Conservation (phyloP, 2,888 invertebrate species). For the Koerneria pararmatus region DNA sequence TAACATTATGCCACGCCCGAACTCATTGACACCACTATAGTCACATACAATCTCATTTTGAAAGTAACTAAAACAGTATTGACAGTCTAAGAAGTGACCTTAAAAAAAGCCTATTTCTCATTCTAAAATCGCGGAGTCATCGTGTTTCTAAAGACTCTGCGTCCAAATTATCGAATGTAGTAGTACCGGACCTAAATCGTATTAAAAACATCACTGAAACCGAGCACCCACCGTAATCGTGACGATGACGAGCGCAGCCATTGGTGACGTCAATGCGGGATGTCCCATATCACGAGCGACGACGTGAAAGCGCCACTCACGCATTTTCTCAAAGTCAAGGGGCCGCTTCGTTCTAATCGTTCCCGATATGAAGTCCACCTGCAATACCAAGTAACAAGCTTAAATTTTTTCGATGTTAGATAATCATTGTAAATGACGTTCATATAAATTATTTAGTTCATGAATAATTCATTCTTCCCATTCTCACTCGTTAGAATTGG, state of each 20-base stretch:
- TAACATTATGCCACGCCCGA: no score
- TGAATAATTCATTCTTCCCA: no score
- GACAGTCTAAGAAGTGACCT: slow-evolving; percentile 64
- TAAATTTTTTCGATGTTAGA: no score
- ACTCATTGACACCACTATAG: no score
- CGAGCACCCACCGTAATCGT: slow-evolving; percentile 71
- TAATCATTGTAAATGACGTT: no score
- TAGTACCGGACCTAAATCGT: no score
- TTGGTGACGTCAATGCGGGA: slow-evolving; percentile 76
- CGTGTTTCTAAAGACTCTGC: no score
- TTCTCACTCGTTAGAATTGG: no score
- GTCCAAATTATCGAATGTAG: no score
- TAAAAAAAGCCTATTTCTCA: no score
- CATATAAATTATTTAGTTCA: no score
- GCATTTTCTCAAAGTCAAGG: slow-evolving; percentile 75
- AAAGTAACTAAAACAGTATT: background rate
- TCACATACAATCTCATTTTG: slow-evolving; percentile 25
- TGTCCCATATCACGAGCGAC: slow-evolving; percentile 66
- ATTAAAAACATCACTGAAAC: slow-evolving; percentile 88
- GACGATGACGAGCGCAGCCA: slow-evolving; percentile 76
- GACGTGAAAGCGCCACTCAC: slow-evolving; percentile 39
- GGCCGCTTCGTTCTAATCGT: slow-evolving; percentile 75
- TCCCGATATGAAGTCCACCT: slow-evolving; percentile 79
- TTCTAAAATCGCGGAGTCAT: slow-evolving; percentile 82
- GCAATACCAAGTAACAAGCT: no score